A percentile compares a stretch with the other conserved stretches of the same genome.
phyloP scores from a whole-genome alignment of 2,888 invertebrate species.

The Hyles lineata region DNA sequence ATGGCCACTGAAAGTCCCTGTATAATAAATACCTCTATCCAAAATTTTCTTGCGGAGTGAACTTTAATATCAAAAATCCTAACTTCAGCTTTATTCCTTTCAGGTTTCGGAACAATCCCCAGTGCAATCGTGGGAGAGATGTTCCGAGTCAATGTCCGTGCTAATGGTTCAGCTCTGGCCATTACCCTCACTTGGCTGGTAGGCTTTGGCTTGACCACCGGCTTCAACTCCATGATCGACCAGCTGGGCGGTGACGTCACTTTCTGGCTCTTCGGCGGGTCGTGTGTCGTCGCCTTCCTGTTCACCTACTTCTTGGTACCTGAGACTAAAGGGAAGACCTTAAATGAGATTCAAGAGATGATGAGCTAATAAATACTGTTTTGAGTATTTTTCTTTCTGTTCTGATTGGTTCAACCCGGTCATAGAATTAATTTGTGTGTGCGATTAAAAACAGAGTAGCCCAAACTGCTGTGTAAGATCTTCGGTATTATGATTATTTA shows the following conservation, averaged over 20 bases:
- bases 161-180: slow-evolving; percentile 21
- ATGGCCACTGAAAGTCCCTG: too few relatives aligned
- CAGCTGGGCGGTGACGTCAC: slow-evolving; percentile 32
- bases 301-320: slow-evolving; percentile 33
- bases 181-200: slow-evolving; percentile 27
- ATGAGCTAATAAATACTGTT: slow-evolving; percentile 32
- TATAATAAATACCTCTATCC: too few relatives aligned
- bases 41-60: too few relatives aligned
- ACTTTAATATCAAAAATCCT: too few relatives aligned
- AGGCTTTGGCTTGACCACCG: slow-evolving; percentile 28
- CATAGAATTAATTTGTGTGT: too few relatives aligned
- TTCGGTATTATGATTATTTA: too few relatives aligned
- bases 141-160: slow-evolving; percentile 42
- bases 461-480: too few relatives aligned
- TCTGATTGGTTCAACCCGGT: too few relatives aligned
- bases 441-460: too few relatives aligned
- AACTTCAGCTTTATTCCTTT: background rate
- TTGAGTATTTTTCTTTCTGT: background rate
- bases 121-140: slow-evolving; percentile 44
- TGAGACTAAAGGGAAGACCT: slow-evolving; percentile 91
- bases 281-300: slow-evolving; percentile 32
- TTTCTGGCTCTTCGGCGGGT: slow-evolving; percentile 33
- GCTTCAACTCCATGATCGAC: slow-evolving; percentile 30
- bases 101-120: slow-evolving; percentile 33
- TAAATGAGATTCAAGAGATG: slow-evolving; percentile 89